These are phyloP conservation scores for Trileptium ribeirensis DNA, from an alignment of 2,888 invertebrate species.

Conservation along the genomic window DNA sequence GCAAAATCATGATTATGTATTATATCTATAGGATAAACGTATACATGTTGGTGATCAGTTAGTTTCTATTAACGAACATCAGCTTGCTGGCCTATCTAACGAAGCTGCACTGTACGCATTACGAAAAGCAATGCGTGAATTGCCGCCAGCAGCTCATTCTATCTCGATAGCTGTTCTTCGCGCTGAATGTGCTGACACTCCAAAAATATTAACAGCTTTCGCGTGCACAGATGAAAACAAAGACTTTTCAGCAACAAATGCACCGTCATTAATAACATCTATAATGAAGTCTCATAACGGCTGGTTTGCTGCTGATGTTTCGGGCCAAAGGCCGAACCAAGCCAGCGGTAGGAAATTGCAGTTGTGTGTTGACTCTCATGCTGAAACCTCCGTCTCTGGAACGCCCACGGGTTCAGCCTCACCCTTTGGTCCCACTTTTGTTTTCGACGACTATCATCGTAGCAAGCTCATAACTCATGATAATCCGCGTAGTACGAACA, in stretches of 20 bases:
- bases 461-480: not conserved
- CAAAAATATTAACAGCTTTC: conserved; percentile 41
- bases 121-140: conserved; percentile 55
- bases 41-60: conserved; percentile 88
- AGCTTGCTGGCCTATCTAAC: conserved; percentile 77
- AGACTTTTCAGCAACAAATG: no score
- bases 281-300: not conserved
- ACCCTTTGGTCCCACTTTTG: no score
- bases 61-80: conserved; percentile 76
- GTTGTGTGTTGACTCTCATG: no score
- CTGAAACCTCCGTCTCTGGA: not conserved
- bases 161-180: conserved; percentile 71
- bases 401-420: not conserved
- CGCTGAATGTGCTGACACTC: conserved; percentile 46
- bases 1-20: no score
- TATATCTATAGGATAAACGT: conserved; percentile 64
- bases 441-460: not conserved
- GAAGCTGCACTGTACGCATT: conserved; percentile 90
- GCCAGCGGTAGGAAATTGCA: no score
- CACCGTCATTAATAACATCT: not conserved
- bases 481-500: no score
- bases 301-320: not conserved
- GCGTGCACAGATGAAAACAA: no score
- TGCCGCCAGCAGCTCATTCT: conserved; percentile 70
- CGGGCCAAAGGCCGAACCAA: no score